These are phyloP conservation scores for Latrodectus elegans DNA, from an alignment of 2,888 invertebrate species.

Conservation along the genomic window DNA sequence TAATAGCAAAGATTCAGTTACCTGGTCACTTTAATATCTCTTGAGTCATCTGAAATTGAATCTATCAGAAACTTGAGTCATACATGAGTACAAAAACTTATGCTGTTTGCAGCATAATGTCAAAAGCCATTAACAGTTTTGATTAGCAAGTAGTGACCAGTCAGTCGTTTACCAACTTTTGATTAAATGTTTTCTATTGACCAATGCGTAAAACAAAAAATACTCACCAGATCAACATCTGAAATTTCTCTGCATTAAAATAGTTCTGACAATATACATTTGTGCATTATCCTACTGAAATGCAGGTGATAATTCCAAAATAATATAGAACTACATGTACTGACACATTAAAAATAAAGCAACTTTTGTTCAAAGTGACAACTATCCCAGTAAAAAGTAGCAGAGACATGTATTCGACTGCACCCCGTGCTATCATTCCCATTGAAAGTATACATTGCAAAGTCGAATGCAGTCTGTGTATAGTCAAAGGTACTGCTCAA, in stretches of 20 bases:
- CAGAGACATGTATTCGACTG: not conserved
- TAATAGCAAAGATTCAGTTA: too few species aligned
- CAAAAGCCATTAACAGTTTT: not conserved
- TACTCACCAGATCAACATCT: not conserved
- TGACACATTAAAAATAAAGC: not conserved
- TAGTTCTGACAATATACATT: not conserved
- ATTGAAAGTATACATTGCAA: not conserved
- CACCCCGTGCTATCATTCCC: not conserved
- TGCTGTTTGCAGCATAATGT: not conserved
- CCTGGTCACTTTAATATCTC: too few species aligned
- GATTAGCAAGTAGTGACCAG: not conserved
- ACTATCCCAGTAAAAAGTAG: not conserved
- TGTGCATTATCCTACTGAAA: not conserved
- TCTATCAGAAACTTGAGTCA: too few species aligned
- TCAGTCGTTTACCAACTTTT: not conserved
- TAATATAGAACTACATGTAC: not conserved
- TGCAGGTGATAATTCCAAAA: not conserved
- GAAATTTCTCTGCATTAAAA: not conserved
- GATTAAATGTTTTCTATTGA: not conserved
- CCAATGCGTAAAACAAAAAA: not conserved
- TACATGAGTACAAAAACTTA: too few species aligned
- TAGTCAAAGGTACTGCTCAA: not conserved
- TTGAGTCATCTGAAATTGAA: too few species aligned
- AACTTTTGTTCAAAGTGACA: not conserved
- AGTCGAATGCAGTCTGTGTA: not conserved